A percentile compares a stretch with the other conserved stretches of the same genome.
phyloP scores from a whole-genome alignment of 1,140 invertebrate genomes.

The Belonocnema kinseyi region DNA sequence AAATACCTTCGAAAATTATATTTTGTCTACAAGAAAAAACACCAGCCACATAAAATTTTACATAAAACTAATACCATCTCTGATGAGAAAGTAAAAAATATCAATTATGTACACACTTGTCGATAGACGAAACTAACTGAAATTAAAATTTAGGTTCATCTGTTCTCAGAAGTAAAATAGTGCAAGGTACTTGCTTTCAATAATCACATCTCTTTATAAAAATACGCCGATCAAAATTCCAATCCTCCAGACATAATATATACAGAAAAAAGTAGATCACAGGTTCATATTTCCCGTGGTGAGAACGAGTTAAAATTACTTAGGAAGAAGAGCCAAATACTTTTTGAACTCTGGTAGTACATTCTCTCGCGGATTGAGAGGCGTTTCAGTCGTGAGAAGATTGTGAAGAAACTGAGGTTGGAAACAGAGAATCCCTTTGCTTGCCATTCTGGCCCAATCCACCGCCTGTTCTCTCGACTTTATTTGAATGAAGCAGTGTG shows the following conservation, averaged over 20 bases:
- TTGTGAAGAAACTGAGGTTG: constrained; percentile 78
- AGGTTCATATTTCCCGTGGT: background rate
- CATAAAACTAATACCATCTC: too few species aligned
- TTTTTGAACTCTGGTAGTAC: constrained; percentile 72
- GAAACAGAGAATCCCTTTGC: constrained; percentile 76
- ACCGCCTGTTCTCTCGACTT: constrained; percentile 74
- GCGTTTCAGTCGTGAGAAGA: constrained; percentile 68
- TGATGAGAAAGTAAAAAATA: too few species aligned
- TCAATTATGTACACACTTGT: constrained; percentile 29
- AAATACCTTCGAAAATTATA: too few species aligned
- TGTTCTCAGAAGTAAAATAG: too few species aligned
- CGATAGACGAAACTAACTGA: background rate
- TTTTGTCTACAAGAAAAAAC: too few species aligned
- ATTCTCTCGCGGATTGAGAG: constrained; percentile 69
- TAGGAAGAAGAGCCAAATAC: constrained; percentile 66
- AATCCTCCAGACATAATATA: background rate
- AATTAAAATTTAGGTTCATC: background rate
- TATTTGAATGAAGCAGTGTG: constrained; percentile 78
- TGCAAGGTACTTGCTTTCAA: too few species aligned
- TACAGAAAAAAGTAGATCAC: background rate
- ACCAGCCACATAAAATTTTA: too few species aligned
- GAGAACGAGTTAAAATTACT: constrained; percentile 44
- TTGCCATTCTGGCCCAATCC: constrained; percentile 74
- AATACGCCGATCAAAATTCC: background rate
- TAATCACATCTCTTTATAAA: background rate